These are phyloP conservation scores for Erythrolamprus reginae DNA, from an alignment of 2,113 vertebrate species.

Conservation along the genomic window DNA sequence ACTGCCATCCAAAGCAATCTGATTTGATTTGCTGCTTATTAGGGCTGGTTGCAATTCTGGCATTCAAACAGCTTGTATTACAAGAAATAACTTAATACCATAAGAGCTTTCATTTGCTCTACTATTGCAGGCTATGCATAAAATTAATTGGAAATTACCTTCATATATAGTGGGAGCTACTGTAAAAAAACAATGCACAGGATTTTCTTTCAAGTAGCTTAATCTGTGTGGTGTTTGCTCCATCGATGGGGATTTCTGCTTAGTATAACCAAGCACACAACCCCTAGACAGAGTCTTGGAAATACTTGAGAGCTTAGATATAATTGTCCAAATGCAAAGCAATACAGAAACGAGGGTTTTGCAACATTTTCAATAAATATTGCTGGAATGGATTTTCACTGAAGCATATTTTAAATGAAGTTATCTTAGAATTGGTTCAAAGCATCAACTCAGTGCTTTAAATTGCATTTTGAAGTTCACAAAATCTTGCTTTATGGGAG, in stretches of 20 bases:
- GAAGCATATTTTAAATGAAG: background rate
- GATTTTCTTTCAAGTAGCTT: background rate
- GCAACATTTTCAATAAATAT: background rate
- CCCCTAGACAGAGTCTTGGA: background rate
- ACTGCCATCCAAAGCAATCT: background rate
- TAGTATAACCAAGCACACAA: background rate
- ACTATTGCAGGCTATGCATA: background rate
- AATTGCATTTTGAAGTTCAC: background rate
- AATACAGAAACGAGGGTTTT: background rate
- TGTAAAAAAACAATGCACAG: background rate
- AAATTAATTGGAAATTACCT: background rate
- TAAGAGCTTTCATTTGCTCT: background rate
- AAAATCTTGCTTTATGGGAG: background rate
- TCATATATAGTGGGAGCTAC: background rate
- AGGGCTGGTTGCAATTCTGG: background rate
- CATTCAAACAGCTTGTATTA: background rate
- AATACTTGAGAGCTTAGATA: background rate
- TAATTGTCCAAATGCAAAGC: background rate
- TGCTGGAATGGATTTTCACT: background rate
- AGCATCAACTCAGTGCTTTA: background rate
- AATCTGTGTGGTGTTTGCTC: background rate
- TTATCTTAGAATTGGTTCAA: background rate
- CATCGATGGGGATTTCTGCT: too few species aligned
- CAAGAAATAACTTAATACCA: background rate
- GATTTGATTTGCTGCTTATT: background rate